These are phyloP conservation scores for roundworm (Caenorhabditis elegans) DNA, from an alignment of 1,140 invertebrate species.

Conservation along the genomic window DNA sequence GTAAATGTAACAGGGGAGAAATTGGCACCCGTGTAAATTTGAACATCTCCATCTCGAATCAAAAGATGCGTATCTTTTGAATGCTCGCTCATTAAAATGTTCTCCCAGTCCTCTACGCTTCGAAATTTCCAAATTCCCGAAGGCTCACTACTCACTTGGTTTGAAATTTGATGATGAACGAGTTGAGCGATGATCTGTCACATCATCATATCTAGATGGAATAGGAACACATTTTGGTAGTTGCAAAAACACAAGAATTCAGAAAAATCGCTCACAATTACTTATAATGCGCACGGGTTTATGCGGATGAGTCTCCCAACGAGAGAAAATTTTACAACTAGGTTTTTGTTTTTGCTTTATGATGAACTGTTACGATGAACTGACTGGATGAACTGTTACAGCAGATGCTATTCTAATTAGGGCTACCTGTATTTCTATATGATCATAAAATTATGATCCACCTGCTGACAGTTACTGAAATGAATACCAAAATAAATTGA, in stretches of 20 bases:
- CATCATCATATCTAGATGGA: slow-evolving; percentile 17
- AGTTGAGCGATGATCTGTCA: slow-evolving; percentile 27
- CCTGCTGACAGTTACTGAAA: neutral
- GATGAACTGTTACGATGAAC: too few relatives aligned
- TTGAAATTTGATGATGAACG: slow-evolving; percentile 31
- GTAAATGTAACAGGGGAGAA: neutral
- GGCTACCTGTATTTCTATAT: too few relatives aligned
- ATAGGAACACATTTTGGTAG: neutral
- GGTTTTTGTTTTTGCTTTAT: too few relatives aligned
- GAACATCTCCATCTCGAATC: slow-evolving; percentile 10
- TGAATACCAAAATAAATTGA: too few relatives aligned
- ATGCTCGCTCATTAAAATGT: slow-evolving; percentile 9
- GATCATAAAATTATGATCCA: too few relatives aligned
- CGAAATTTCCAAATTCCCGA: slow-evolving; percentile 17
- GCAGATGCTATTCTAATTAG: too few relatives aligned
- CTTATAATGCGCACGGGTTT: too few relatives aligned
- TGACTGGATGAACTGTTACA: too few relatives aligned
- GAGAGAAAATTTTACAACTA: too few relatives aligned
- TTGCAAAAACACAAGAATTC: neutral
- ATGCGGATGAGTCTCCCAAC: too few relatives aligned
- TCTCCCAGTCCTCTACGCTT: neutral
- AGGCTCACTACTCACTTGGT: neutral
- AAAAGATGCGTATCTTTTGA: slow-evolving; percentile 22
- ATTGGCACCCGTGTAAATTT: neutral
- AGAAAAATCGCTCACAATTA: too few relatives aligned